Percentiles rank a stretch among this genome's conserved stretches.
phyloP scores from a whole-genome alignment of 2,113 vertebrate genomes.

The Maccullochella peelii region DNA sequence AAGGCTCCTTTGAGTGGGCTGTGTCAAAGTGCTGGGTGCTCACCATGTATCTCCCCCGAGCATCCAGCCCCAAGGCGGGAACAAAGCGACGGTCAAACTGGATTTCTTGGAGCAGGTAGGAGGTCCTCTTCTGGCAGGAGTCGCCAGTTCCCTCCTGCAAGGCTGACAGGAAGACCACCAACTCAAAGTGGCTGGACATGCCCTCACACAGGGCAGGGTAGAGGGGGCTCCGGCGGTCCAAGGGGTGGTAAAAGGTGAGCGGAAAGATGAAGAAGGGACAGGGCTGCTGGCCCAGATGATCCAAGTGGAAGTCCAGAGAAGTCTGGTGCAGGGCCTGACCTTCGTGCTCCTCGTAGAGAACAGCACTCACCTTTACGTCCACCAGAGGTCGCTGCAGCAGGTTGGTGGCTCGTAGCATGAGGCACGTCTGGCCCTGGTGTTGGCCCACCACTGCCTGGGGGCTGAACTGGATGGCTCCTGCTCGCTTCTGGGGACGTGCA shows the following conservation, averaged over 20 bases:
- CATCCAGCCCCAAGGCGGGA: constrained; percentile 83
- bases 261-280: constrained; percentile 96
- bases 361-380: constrained; percentile 89
- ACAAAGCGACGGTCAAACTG: constrained; percentile 89
- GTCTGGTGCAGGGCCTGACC: constrained; percentile 91
- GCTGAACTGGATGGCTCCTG: constrained; percentile 93
- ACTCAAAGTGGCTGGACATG: constrained; percentile 87
- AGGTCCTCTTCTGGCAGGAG: constrained; percentile 94
- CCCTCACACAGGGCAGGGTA: constrained; percentile 87
- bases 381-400: constrained; percentile 90
- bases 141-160: constrained; percentile 95
- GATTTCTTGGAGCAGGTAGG: constrained; percentile 94
- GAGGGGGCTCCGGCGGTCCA: constrained; percentile 90
- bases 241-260: constrained; percentile 90
- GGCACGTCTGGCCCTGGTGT: constrained; percentile 86
- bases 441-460: constrained; percentile 89
- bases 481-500: constrained; percentile 94
- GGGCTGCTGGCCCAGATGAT: constrained; percentile 85
- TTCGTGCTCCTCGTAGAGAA: constrained; percentile 92
- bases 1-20: constrained; percentile 83
- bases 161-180: constrained; percentile 94
- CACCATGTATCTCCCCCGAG: constrained; percentile 89
- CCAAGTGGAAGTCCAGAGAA: constrained; percentile 91
- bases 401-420: constrained; percentile 95
- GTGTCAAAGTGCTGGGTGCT: constrained; percentile 93